These are phyloP conservation scores for Serilophus lunatus DNA, from an alignment of 2,113 vertebrate species.

Conservation along the genomic window DNA sequence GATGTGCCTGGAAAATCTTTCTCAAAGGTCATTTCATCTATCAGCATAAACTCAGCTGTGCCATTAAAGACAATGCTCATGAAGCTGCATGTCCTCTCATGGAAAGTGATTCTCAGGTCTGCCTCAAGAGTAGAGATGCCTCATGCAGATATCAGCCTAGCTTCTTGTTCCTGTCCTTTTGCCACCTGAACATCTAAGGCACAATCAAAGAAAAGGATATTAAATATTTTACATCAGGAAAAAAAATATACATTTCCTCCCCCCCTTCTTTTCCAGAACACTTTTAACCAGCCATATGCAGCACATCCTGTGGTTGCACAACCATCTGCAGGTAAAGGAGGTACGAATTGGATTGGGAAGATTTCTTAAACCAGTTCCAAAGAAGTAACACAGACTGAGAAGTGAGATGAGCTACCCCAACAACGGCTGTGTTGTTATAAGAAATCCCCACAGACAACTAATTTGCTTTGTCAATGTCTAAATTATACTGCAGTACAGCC, in stretches of 20 bases:
- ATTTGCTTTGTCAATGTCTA: neutral
- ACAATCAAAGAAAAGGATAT: neutral
- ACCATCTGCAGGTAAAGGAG: neutral
- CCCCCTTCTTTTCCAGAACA: neutral
- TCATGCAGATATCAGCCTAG: neutral
- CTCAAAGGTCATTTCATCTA: neutral
- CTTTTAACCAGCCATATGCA: neutral
- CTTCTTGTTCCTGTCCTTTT: neutral
- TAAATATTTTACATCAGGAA: neutral
- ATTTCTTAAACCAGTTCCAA: neutral
- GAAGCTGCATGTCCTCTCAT: neutral
- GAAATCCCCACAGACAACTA: neutral
- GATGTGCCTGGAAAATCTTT: neutral
- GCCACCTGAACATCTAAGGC: neutral
- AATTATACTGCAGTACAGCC: neutral
- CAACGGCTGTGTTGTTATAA: neutral
- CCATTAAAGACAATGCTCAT: neutral
- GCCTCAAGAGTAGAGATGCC: neutral
- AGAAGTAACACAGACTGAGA: neutral
- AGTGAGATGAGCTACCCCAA: neutral
- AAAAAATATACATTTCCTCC: accelerated
- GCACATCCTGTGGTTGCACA: neutral
- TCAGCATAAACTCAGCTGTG: neutral
- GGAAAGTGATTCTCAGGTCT: neutral
- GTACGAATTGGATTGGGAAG: neutral